Conservation (phyloP, 2,113 vertebrate species). For the Sceloporus tristichus region DNA sequence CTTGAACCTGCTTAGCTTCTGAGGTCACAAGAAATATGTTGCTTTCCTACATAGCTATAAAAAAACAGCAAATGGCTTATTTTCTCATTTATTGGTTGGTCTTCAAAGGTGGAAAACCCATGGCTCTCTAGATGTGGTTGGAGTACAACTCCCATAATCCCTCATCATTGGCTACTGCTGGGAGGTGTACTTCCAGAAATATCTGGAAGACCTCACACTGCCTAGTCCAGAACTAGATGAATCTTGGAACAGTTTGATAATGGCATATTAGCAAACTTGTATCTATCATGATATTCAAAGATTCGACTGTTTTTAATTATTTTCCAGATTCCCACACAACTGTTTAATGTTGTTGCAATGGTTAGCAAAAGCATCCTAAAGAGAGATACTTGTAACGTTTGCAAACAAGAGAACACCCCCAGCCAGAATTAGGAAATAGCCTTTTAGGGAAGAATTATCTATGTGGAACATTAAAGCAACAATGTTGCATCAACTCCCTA, state of each 20-base stretch:
- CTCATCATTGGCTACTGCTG: background rate
- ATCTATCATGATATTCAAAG: conserved; percentile 11
- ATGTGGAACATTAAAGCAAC: background rate
- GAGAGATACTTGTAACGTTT: background rate
- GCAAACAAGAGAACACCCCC: background rate
- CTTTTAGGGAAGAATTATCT: background rate
- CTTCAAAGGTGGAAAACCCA: background rate
- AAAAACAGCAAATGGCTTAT: background rate
- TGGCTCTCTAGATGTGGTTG: background rate
- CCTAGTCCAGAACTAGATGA: conserved; percentile 26
- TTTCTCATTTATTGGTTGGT: background rate
- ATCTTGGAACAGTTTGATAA: conserved; percentile 69
- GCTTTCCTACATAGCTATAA: background rate
- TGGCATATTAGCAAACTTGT: conserved; percentile 31
- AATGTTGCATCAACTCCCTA: background rate
- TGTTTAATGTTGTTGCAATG: conserved; percentile 32
- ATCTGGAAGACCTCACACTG: background rate
- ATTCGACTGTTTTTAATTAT: background rate
- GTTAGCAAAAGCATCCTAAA: conserved; percentile 36
- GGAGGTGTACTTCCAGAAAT: background rate
- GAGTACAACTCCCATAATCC: background rate
- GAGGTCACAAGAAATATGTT: no score
- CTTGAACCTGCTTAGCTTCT: no score
- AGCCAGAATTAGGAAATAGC: background rate
- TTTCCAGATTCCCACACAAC: conserved; percentile 19